Evolutionary conservation across 2,888 invertebrate genomes (phyloP).

Genomic region (Merodon equestris): DNA sequence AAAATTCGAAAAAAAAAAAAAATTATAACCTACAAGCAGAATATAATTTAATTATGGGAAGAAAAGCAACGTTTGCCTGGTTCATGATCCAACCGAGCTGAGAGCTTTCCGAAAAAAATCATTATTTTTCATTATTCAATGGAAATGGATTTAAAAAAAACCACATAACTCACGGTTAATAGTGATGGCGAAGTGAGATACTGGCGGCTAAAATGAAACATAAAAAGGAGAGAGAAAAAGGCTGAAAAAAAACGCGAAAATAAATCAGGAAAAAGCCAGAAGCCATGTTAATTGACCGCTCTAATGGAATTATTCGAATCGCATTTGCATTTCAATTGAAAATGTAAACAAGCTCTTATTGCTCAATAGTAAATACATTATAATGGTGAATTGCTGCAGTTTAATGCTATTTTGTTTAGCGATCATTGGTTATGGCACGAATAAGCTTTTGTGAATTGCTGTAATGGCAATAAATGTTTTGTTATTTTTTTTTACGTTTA

Average conservation of each 20-base stretch:
- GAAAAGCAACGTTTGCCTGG: too few species aligned
- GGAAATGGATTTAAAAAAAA: conserved; percentile 23
- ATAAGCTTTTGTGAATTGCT: conserved; percentile 29
- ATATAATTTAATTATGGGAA: too few species aligned
- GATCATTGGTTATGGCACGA: conserved; percentile 25
- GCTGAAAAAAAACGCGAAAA: conserved; percentile 3
- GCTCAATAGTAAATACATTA: conserved; percentile 66
- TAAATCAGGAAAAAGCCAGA: conserved; percentile 41
- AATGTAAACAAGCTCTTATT: conserved; percentile 66
- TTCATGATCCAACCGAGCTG: too few species aligned
- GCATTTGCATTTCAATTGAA: conserved; percentile 69
- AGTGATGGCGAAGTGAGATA: conserved; percentile 11
- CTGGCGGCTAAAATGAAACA: too few species aligned
- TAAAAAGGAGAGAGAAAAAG: background rate
- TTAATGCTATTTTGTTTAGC: conserved; percentile 58
- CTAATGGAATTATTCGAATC: conserved; percentile 68
- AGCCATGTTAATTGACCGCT: conserved; percentile 66
- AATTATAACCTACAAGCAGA: too few species aligned
- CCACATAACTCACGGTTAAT: conserved; percentile 45
- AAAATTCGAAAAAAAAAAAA: too few species aligned
- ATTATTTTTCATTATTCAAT: conserved; percentile 53
- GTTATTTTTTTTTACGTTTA: too few species aligned
- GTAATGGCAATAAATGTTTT: conserved; percentile 13
- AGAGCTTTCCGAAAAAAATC: conserved; percentile 17
- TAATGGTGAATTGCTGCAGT: conserved; percentile 61